phyloP scores from a whole-genome alignment of 2,888 invertebrate species.

The Agapostemon virescens region DNA sequence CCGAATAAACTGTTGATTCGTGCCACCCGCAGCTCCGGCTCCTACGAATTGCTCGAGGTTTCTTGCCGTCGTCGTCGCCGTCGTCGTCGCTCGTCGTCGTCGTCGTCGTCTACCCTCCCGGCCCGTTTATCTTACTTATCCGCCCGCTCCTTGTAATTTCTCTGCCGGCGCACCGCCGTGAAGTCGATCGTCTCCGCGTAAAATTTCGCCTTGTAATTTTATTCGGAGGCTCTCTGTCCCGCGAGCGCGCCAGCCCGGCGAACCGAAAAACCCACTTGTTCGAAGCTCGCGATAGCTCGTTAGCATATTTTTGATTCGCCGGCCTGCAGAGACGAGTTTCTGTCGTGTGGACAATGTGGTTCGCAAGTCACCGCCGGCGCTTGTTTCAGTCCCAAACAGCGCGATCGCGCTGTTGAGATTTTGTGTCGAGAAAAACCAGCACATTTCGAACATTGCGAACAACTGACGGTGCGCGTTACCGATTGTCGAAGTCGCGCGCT shows the following conservation, averaged over 20 bases:
- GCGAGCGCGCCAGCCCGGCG: not conserved
- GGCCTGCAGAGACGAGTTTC: too few relatives aligned
- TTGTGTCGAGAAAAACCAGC: too few relatives aligned
- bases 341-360: not conserved
- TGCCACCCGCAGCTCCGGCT: slow-evolving; percentile 42
- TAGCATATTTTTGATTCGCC: not conserved
- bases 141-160: slow-evolving; percentile 30
- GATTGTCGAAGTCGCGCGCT: too few relatives aligned
- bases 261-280: not conserved
- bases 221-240: not conserved
- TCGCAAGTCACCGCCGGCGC: not conserved
- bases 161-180: not conserved
- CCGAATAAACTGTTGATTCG: slow-evolving; percentile 69
- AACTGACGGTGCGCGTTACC: too few relatives aligned
- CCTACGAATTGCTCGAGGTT: slow-evolving; percentile 51
- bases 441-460: too few relatives aligned
- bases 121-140: slow-evolving; percentile 52
- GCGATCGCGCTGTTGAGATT: too few relatives aligned
- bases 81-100: not conserved
- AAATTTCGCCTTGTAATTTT: slow-evolving; percentile 31
- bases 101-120: not conserved
- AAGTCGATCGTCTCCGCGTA: slow-evolving; percentile 33
- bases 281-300: not conserved
- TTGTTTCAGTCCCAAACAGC: too few relatives aligned
- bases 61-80: slow-evolving; percentile 19